phyloP scores from a whole-genome alignment of 2,797 vertebrate species.

The Apogon hyalosoma region DNA sequence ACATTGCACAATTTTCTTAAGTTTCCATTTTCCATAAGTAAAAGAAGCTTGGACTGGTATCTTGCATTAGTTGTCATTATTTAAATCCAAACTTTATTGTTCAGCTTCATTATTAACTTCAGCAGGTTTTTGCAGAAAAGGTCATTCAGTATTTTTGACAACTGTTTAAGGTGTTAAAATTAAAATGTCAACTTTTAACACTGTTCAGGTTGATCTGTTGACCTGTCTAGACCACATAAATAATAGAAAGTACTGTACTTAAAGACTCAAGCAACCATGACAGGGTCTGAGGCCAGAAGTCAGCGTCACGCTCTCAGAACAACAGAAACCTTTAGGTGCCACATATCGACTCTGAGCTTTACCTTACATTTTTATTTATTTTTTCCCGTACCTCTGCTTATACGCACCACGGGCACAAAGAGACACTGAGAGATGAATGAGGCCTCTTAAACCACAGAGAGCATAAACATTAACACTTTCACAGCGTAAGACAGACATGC shows the following conservation, averaged over 20 bases:
- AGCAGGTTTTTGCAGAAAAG: conserved; percentile 20
- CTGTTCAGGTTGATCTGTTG: conserved; percentile 52
- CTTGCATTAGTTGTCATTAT: background rate
- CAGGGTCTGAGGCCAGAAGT: conserved; percentile 65
- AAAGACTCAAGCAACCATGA: conserved; percentile 72
- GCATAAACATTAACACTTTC: conserved; percentile 62
- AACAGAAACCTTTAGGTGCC: conserved; percentile 70
- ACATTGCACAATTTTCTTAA: background rate
- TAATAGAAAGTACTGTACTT: conserved; percentile 69
- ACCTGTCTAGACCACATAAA: conserved; percentile 65
- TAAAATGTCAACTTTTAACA: conserved; percentile 47
- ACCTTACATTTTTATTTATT: conserved; percentile 60
- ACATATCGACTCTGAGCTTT: conserved; percentile 52
- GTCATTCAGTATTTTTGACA: conserved; percentile 26
- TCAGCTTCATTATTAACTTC: too few relatives aligned
- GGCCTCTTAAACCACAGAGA: conserved; percentile 56
- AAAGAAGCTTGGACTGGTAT: too few relatives aligned
- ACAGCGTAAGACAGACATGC: conserved; percentile 53
- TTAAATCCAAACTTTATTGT: background rate
- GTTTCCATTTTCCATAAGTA: too few relatives aligned
- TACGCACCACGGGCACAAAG: conserved; percentile 27
- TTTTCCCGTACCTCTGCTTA: conserved; percentile 29
- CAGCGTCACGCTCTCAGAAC: conserved; percentile 72
- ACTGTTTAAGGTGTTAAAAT: conserved; percentile 46
- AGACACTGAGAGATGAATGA: conserved; percentile 61